Evolutionary conservation across 2,797 vertebrate species (phyloP).

Genomic region (Chrosomus eos): DNA sequence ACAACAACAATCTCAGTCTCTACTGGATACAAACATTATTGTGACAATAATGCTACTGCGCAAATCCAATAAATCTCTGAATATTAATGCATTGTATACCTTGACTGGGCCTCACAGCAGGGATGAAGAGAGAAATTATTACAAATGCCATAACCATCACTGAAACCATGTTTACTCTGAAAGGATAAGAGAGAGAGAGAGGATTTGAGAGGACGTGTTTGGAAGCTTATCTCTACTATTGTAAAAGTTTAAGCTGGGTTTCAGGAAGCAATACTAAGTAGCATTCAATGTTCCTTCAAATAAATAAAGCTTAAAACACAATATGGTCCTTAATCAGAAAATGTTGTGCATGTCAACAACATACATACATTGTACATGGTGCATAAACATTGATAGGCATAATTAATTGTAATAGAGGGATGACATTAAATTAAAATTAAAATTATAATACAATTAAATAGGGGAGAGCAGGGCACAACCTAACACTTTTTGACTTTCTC

Average conservation of each 20-base stretch:
- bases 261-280: background rate
- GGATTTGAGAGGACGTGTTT: too few species aligned
- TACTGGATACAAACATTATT: background rate
- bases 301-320: background rate
- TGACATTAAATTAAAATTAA: background rate
- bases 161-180: slow-evolving; percentile 11
- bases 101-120: background rate
- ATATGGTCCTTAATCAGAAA: background rate
- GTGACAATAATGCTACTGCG: background rate
- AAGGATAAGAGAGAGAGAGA: background rate
- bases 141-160: background rate
- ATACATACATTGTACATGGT: background rate
- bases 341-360: background rate
- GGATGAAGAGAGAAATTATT: background rate
- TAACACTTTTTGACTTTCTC: too few species aligned
- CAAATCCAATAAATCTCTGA: background rate
- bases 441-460: too few species aligned
- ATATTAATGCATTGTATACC: background rate
- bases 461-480: too few species aligned
- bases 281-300: background rate
- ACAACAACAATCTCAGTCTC: background rate
- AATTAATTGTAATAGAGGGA: background rate
- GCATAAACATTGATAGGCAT: background rate
- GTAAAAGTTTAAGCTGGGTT: background rate
- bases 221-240: background rate